Base-by-base conservation (phyloP, 2,113 vertebrate species). In the Malurus melanocephalus region DNA sequence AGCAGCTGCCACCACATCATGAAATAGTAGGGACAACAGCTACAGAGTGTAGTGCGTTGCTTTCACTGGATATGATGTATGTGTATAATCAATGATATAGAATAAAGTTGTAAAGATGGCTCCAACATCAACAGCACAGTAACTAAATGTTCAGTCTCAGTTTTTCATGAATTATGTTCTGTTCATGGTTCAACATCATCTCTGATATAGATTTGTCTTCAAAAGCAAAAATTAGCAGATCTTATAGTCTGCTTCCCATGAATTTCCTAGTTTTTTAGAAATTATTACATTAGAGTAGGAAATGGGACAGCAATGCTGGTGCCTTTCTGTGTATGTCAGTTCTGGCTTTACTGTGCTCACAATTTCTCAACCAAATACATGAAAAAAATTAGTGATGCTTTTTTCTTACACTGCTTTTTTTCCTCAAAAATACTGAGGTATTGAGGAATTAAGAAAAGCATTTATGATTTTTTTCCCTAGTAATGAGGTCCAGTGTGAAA, bases 11-110 rank as follows among this genome's bases (percentile, higher is more conserved):
- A 35, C 22, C 13, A 17, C 24, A 55, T 27, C 5, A 17, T 16
- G 21, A 60, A 56, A 43, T 1, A 72, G 8, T 7, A 42, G 0
- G 0, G 32, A 56, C n/a, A 59, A 32, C 3, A 62, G 42, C 4
- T 55, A 13, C 13, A 13, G 13, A 16, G 59, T 12, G 57, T 6
- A 32, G 27, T 17, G 14, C 49, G 14, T 1, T 64, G 32, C 61
- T 21, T 67, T 52, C 52, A 10, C 20, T 30, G 27, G 30, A 1
- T n/a, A 55, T 40, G 13, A 32, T 2, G 1, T 6, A 52, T 2
- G 7, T 11, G 16, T 15, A 17, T 13, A 38, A 45, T 7, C 8
- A 74, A 17, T 11, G 11, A 65, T 11, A 27, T 4, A 61, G 43
- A 56, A 74, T 3, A 56, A 12, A 49, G 35, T 2, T 60, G 40